Evolutionary conservation across 2,113 vertebrate genomes (phyloP), one percentile per base, ranked within the genome.

Genomic region (Prietella phreatophila): DNA sequence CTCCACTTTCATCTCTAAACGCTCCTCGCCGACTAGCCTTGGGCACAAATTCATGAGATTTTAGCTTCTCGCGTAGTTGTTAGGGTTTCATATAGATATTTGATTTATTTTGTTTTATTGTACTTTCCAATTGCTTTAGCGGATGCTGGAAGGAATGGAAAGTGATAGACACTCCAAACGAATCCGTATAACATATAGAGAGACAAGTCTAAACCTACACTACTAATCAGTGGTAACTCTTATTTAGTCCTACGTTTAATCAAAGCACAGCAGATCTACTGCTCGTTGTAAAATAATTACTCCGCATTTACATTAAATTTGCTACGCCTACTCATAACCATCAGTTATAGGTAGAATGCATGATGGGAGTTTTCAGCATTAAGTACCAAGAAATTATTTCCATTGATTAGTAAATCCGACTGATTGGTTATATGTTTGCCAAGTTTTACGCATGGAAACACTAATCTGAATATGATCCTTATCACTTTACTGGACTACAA

Each of bases 1-100:
- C 96, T 96, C 96, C 96, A 97, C 97, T 99, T 99, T 99, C 97
- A 99, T 99, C 97, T 99, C 96, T 96, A 96, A 97, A 97, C 96
- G 95, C 96, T 97, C 97, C 96, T 95, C 96, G 95, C 95, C 95
- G 94, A 94, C 95, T 97, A 93, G 97, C 97, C 97, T 96, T 95
- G 95, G 97, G 97, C 97, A 94, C 95, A 96, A 96, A 97, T 97
- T 96, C 95, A 96, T 96, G 96, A 97, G 96, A 94, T 95, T 95
- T 95, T 89, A 90, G 90, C 92, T 93, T 85, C 86, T 83, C 81
- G 55, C 50, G 85, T 87, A 88, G 83, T 90, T 85, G 87, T 87
- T 76, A 84, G 50, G 78, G 75, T 71, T 65, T 93, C 91, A 80
- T 93, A 94, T 94, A 93, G 80, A 91, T 94, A 95, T 95, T 95